Evolutionary conservation across 2,888 invertebrate species (phyloP).

Genomic region (Rhaphigaster nebulosa): DNA sequence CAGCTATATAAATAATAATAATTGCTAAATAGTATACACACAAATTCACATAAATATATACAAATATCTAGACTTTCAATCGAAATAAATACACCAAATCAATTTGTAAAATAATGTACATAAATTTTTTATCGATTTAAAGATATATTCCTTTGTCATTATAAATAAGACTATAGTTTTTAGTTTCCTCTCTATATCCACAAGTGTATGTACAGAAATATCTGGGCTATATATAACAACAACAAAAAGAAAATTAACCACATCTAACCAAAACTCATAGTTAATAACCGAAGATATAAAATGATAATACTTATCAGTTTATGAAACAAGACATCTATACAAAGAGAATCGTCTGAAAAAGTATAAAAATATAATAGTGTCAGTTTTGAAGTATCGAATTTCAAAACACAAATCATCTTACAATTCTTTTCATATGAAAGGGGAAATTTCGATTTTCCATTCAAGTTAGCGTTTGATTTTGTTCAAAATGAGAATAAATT

Average conservation of each 20-base stretch:
- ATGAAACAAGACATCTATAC: conserved; percentile 56
- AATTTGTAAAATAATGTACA: conserved; percentile 59
- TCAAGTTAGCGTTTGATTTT: conserved; percentile 24
- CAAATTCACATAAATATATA: conserved; percentile 63
- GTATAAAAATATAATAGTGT: conserved; percentile 57
- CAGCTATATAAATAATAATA: conserved; percentile 61
- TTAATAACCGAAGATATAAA: conserved; percentile 51
- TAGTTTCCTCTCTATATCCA: conserved; percentile 54
- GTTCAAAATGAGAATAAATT: conserved; percentile 43
- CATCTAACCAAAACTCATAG: conserved; percentile 38
- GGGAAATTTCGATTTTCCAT: conserved; percentile 42
- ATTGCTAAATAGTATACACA: conserved; percentile 62
- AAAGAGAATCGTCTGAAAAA: conserved; percentile 56
- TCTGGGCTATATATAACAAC: conserved; percentile 42
- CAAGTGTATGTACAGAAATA: conserved; percentile 58
- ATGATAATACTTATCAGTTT: conserved; percentile 50
- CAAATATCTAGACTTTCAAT: conserved; percentile 58
- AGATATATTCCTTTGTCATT: conserved; percentile 31
- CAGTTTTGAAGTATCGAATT: conserved; percentile 52
- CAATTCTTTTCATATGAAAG: conserved; percentile 30
- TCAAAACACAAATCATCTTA: conserved; percentile 50
- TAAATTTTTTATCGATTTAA: conserved; percentile 47
- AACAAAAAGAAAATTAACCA: conserved; percentile 17
- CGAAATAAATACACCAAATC: conserved; percentile 60
- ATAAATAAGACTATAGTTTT: conserved; percentile 57